Percentiles rank a stretch among this genome's conserved stretches.
phyloP scores from a whole-genome alignment of 2,888 invertebrate species.

The Iphiclides podalirius region DNA sequence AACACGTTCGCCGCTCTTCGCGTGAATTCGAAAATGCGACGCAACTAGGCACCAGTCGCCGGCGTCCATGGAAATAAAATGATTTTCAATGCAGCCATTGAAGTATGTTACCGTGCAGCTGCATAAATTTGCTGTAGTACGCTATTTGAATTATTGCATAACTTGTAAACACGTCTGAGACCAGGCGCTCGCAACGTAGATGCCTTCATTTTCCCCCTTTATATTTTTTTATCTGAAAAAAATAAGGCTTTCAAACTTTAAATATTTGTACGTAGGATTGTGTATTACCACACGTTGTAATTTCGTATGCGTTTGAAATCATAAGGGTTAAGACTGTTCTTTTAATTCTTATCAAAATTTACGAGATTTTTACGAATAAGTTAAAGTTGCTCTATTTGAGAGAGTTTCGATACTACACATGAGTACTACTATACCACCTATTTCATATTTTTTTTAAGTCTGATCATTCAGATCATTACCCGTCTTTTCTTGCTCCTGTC shows the following conservation, averaged over 20 bases:
- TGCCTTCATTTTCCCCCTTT: conserved; percentile 51
- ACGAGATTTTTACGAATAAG: too few relatives aligned
- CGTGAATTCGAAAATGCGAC: conserved; percentile 64
- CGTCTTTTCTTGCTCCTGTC: too few relatives aligned
- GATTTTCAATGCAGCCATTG: conserved; percentile 73
- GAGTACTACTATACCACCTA: too few relatives aligned
- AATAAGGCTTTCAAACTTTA: conserved; percentile 4
- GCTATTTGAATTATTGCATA: conserved; percentile 76
- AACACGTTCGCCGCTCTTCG: conserved; percentile 58
- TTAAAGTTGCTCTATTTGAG: too few relatives aligned
- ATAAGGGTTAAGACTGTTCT: too few relatives aligned
- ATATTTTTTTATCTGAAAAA: conserved; percentile 24
- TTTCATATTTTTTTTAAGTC: too few relatives aligned
- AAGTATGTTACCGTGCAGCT: conserved; percentile 71
- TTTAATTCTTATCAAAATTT: too few relatives aligned
- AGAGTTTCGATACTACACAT: too few relatives aligned
- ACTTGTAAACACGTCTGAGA: conserved; percentile 74
- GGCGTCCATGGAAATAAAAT: conserved; percentile 72
- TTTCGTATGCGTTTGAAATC: too few relatives aligned
- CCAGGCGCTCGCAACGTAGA: conserved; percentile 51
- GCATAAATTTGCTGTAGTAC: conserved; percentile 73
- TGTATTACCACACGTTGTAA: too few relatives aligned
- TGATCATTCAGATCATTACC: too few relatives aligned
- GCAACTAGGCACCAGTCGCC: conserved; percentile 44
- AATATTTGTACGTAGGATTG: too few relatives aligned